These are phyloP conservation scores for Salminus brasiliensis DNA, from an alignment of 2,113 vertebrate species.

Conservation along the genomic window DNA sequence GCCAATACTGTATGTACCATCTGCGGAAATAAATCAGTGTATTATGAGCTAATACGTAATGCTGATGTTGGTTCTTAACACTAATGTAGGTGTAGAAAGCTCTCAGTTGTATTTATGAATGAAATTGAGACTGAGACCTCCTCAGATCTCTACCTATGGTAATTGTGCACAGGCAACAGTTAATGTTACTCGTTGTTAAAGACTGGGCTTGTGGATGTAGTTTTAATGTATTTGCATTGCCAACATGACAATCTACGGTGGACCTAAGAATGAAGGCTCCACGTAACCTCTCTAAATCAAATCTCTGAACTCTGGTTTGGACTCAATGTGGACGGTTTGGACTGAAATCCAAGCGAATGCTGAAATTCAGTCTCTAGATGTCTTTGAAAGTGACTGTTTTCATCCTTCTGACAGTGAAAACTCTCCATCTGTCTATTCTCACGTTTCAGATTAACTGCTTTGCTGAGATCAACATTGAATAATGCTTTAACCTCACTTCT, in stretches of 20 bases:
- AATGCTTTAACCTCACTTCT: neutral
- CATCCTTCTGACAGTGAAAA: neutral
- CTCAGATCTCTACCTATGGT: too few relatives aligned
- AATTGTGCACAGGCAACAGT: too few relatives aligned
- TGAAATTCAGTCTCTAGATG: neutral
- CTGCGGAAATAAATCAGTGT: neutral
- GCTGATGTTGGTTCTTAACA: neutral
- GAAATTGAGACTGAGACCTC: too few relatives aligned
- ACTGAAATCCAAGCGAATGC: neutral
- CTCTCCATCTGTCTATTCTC: neutral
- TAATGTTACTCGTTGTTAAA: too few relatives aligned
- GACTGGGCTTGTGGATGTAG: too few relatives aligned
- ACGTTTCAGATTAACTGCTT: neutral
- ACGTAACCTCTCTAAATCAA: too few relatives aligned
- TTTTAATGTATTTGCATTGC: neutral
- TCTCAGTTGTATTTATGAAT: neutral
- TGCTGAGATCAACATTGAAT: neutral
- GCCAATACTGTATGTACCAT: too few relatives aligned
- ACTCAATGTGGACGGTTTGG: neutral
- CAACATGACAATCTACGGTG: neutral
- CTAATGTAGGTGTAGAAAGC: neutral
- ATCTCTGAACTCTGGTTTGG: neutral
- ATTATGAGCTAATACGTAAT: neutral
- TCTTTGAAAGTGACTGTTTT: neutral
- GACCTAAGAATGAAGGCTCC: neutral